Conservation (phyloP, 2,797 vertebrate genomes). For the Tauraco hartlaubi region DNA sequence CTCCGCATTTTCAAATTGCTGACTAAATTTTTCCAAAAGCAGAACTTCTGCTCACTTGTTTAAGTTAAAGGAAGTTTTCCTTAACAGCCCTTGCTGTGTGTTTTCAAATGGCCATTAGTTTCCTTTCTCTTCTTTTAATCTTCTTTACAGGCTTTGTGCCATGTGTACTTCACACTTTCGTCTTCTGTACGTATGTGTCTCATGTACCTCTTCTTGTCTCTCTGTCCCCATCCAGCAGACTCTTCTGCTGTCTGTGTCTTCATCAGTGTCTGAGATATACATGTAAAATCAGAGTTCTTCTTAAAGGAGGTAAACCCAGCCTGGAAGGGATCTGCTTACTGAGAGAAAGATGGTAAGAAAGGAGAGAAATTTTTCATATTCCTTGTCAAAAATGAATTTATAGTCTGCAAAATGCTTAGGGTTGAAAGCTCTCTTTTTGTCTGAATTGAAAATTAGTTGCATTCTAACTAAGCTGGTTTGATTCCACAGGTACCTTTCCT, state of each 20-base stretch:
- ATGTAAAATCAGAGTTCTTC: neutral
- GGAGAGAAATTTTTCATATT: neutral
- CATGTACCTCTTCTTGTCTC: neutral
- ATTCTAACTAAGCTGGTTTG: neutral
- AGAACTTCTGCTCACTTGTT: neutral
- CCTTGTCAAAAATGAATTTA: neutral
- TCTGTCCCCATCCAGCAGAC: neutral
- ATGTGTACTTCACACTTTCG: neutral
- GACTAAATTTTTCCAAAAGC: neutral
- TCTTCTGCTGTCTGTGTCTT: neutral
- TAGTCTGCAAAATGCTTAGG: neutral
- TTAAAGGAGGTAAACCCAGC: neutral
- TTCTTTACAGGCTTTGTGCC: neutral
- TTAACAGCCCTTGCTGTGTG: neutral
- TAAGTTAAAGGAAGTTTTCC: neutral
- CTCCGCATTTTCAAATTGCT: neutral
- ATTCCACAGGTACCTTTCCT: neutral
- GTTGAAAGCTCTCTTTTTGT: neutral
- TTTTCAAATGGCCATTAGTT: neutral
- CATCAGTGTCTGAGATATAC: neutral
- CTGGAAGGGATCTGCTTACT: neutral
- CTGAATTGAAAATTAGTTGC: neutral
- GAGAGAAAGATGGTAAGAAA: neutral
- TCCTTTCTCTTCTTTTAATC: neutral
- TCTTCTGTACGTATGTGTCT: neutral